Conservation (phyloP, 2,888 invertebrate species). For the Pyrochroa serraticornis region DNA sequence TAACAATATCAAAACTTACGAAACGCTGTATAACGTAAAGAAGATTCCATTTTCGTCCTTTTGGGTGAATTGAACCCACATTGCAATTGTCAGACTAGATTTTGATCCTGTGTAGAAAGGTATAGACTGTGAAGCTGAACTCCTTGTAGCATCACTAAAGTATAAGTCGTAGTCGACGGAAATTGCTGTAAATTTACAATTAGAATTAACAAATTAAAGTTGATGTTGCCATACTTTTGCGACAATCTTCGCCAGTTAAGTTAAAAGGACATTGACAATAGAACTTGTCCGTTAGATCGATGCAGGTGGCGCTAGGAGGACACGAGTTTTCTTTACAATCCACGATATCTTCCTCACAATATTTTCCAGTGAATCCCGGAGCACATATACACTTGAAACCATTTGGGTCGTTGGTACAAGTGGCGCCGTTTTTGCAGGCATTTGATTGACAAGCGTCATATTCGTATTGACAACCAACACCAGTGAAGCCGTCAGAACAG, state of each 20-base stretch:
- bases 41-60: conserved; percentile 92
- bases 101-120: conserved; percentile 83
- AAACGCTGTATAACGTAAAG: conserved; percentile 90
- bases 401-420: conserved; percentile 83
- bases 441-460: conserved; percentile 90
- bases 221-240: conserved; percentile 73
- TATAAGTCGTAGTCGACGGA: conserved; percentile 97
- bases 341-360: conserved; percentile 88
- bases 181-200: conserved; percentile 72
- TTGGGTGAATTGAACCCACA: conserved; percentile 96
- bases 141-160: conserved; percentile 89
- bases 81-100: conserved; percentile 83
- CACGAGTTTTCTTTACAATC: conserved; percentile 95
- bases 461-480: conserved; percentile 89
- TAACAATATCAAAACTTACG: conserved; percentile 59
- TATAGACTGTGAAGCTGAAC: conserved; percentile 90
- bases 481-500: conserved; percentile 76
- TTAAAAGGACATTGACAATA: conserved; percentile 98
- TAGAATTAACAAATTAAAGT: conserved; percentile 16
- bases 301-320: conserved; percentile 90
- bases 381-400: conserved; percentile 88
- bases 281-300: conserved; percentile 88
- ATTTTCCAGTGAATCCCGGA: conserved; percentile 75
- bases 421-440: conserved; percentile 92
- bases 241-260: conserved; percentile 93